Evolutionary conservation across 2,797 vertebrate genomes (phyloP).

Genomic region (Cynodonichthys magdalenae): DNA sequence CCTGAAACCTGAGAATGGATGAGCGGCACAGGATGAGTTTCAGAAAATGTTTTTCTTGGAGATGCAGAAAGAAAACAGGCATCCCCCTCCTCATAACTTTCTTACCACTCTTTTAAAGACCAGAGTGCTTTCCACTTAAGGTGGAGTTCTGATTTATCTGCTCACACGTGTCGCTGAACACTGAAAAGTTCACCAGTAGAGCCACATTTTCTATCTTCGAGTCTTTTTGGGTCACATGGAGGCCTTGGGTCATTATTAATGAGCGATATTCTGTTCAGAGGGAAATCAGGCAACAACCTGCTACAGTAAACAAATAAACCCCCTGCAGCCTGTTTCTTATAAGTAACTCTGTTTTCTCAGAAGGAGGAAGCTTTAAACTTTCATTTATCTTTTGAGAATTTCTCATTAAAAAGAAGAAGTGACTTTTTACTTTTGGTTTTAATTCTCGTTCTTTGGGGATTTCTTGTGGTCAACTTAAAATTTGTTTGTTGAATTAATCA

Average conservation of each 20-base stretch:
- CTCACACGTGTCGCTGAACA: slow-evolving; percentile 17
- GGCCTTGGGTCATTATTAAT: slow-evolving; percentile 33
- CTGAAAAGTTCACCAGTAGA: slow-evolving; percentile 30
- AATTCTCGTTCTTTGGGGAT: not conserved
- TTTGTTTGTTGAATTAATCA: not conserved
- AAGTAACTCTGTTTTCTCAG: slow-evolving; percentile 34
- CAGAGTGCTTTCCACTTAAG: slow-evolving; percentile 34
- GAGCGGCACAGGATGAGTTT: slow-evolving; percentile 52
- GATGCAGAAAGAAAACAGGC: slow-evolving; percentile 43
- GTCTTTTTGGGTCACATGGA: slow-evolving; percentile 32
- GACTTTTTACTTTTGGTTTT: slow-evolving; percentile 6
- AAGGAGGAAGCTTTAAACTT: slow-evolving; percentile 63
- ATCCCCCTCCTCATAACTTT: slow-evolving; percentile 26
- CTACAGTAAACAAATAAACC: slow-evolving; percentile 37
- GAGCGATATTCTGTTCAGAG: slow-evolving; percentile 25
- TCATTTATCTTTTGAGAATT: slow-evolving; percentile 45
- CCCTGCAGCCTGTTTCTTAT: slow-evolving; percentile 40
- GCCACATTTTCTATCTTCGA: slow-evolving; percentile 31
- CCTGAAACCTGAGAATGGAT: slow-evolving; percentile 64
- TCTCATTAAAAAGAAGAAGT: slow-evolving; percentile 53
- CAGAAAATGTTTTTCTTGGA: slow-evolving; percentile 55
- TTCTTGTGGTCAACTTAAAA: not conserved
- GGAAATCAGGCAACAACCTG: slow-evolving; percentile 24
- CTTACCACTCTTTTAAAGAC: slow-evolving; percentile 26
- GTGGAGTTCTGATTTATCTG: slow-evolving; percentile 40